Base-by-base conservation (phyloP, 2,113 vertebrate species). In the Halichoerus grypus region DNA sequence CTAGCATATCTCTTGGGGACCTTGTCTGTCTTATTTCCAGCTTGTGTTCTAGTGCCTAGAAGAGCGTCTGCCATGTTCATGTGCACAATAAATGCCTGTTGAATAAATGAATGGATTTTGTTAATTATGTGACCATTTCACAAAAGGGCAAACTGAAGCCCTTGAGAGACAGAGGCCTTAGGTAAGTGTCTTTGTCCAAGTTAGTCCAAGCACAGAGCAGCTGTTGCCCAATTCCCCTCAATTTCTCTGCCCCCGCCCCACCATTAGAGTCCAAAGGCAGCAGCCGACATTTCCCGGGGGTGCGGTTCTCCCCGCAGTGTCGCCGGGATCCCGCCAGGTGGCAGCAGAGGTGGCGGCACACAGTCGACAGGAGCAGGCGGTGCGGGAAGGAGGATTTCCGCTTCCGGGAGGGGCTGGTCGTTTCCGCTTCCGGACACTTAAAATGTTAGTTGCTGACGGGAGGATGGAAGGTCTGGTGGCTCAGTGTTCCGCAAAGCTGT, bases 391-490 rank as follows among this genome's bases (percentile, higher is more conserved):
- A 24, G 46, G 65, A 15, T 3, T 96, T 97, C 96, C 91, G 88
- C 80, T 94, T 97, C 95, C 91, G 88, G 77, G 4, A 31, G 2
- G 21, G 0, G 16, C 15, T 0, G 7, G 5, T 7, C 1, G 28
- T 4, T 97, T 97, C 97, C 95, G 96, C 33, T 97, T 98, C 98
- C 97, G 97, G 14, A 61, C 57, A 57, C 39, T 94, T 74, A 87
- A 77, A 51, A 33, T 33, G 71, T 4, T 74, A 24, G 9, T 5
- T 16, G 61, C 72, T 33, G 65, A 61, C 51, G 61, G 13, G 65
- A 98, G 98, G 96, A 99, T 99, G 99, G 99, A 98, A 95, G 98
- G 98, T 8, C 74, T 97, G 22, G 85, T 99, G 87, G 98, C 95
- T 51, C 96, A 98, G 76, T 99, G 98, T 92, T 98, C 98, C 1